Percentiles rank a stretch among this genome's conserved stretches.
Conservation (phyloP, 1,140 invertebrate genomes). For the Philopotamus ludificatus region DNA sequence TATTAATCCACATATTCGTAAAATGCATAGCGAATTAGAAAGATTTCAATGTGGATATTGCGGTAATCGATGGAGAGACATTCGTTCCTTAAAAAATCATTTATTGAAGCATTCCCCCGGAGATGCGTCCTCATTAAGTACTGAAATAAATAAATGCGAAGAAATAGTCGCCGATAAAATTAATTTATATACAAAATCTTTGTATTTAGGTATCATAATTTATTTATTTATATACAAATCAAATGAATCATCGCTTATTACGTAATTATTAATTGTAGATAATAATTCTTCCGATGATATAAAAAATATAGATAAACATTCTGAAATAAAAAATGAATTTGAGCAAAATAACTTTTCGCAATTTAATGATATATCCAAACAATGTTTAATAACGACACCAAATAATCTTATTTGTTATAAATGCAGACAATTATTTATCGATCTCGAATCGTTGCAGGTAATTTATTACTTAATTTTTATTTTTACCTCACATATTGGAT, state of each 20-base stretch:
- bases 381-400: background rate
- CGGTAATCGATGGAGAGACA: slow-evolving; percentile 10
- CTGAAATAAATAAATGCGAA: background rate
- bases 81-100: slow-evolving; percentile 12
- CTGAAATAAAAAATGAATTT: too few species aligned
- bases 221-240: too few species aligned
- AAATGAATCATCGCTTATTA: too few species aligned
- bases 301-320: too few species aligned
- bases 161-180: background rate
- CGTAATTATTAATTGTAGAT: too few species aligned
- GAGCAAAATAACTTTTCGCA: background rate
- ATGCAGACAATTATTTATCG: slow-evolving; percentile 14
- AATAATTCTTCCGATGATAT: too few species aligned
- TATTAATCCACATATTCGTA: slow-evolving; percentile 20
- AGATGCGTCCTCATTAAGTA: background rate
- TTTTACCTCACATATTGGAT: background rate
- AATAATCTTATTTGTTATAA: slow-evolving; percentile 9
- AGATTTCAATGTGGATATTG: slow-evolving; percentile 34
- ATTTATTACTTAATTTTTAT: background rate
- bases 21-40: slow-evolving; percentile 17
- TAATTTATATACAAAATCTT: background rate
- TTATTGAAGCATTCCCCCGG: slow-evolving; percentile 10
- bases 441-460: slow-evolving; percentile 16
- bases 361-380: background rate
- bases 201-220: background rate